These are phyloP conservation scores for Sebastes fasciatus DNA, from an alignment of 2,113 vertebrate species.

Conservation along the genomic window DNA sequence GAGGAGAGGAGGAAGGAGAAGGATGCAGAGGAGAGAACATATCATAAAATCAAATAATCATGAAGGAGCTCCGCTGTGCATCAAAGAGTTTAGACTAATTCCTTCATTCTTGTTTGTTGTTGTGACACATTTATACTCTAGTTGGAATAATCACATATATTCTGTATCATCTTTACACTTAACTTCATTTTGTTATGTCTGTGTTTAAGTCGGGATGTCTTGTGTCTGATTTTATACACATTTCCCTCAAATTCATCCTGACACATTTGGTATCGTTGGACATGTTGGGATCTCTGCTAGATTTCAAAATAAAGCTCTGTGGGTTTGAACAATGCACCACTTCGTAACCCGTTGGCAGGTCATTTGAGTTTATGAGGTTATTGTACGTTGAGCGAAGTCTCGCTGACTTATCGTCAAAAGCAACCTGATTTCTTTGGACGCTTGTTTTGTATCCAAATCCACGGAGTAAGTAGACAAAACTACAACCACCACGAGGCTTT, in stretches of 20 bases:
- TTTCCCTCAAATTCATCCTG: background rate
- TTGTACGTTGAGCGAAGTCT: too few species aligned
- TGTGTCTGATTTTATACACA: too few species aligned
- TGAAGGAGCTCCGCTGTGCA: conserved; percentile 41
- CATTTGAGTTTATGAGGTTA: too few species aligned
- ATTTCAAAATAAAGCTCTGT: too few species aligned
- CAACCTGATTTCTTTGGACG: too few species aligned
- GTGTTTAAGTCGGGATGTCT: too few species aligned
- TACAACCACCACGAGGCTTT: background rate
- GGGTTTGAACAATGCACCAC: too few species aligned
- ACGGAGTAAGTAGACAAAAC: too few species aligned
- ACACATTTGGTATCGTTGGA: conserved; percentile 10
- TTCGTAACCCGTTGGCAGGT: too few species aligned
- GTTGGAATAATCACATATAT: background rate
- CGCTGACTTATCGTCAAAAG: too few species aligned
- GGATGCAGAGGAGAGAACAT: conserved; percentile 8
- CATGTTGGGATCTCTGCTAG: background rate
- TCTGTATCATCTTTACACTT: background rate
- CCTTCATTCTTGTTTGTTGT: conserved; percentile 24
- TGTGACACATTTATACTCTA: background rate
- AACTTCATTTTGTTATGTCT: too few species aligned
- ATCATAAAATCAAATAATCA: conserved; percentile 54
- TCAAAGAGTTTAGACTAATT: conserved; percentile 12
- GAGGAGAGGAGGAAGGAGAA: background rate
- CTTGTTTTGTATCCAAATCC: too few species aligned